Conservation (phyloP, 2,797 vertebrate species). For the Emydoidea blandingii region DNA sequence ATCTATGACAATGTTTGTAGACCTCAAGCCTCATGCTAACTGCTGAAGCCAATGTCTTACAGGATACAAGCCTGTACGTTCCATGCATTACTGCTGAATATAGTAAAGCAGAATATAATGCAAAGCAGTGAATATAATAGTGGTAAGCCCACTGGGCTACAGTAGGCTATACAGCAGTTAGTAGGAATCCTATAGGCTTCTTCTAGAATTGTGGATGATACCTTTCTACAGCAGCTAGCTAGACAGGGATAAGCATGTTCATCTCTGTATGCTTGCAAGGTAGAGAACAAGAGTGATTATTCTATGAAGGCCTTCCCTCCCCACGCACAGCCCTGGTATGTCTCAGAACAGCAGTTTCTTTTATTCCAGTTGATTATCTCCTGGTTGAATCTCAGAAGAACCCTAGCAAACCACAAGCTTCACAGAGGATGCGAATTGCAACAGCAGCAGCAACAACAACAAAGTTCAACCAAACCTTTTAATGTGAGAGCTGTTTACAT, state of each 20-base stretch:
- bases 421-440: background rate
- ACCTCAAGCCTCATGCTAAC: no score
- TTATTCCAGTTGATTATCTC: background rate
- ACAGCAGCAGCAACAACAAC: background rate
- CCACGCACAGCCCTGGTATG: accelerated
- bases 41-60: no score
- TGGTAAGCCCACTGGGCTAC: no score
- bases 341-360: background rate
- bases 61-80: no score
- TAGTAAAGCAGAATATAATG: no score
- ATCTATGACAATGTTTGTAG: no score
- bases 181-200: accelerated
- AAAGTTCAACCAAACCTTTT: background rate
- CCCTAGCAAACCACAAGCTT: background rate
- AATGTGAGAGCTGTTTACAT: slow-evolving; percentile 36
- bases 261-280: background rate
- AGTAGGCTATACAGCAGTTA: background rate
- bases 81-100: no score
- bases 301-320: background rate
- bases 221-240: background rate
- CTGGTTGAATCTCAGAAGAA: background rate
- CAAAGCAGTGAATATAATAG: no score
- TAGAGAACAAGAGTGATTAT: background rate
- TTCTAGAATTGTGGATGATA: background rate
- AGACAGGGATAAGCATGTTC: background rate